Evolutionary conservation across 2,888 invertebrate species (phyloP), one percentile per base, ranked within the genome.

Genomic region (Drosophila paramelanica): DNA sequence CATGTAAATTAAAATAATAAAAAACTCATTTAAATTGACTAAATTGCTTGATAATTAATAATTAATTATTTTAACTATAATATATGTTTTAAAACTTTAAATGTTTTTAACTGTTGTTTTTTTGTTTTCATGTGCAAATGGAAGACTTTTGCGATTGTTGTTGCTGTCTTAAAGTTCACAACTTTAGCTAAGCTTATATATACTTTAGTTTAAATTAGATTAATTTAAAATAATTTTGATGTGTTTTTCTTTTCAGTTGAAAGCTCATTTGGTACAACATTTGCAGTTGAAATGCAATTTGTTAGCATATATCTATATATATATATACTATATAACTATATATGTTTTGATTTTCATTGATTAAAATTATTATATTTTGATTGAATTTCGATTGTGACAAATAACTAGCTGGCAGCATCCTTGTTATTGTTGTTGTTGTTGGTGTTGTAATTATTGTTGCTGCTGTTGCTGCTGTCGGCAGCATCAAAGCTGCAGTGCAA

Each of bases 81-180:
- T 51, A 31, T 46, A 20, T 33, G 57, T 46, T 20, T 56, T 39
- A 52, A 52, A 71, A 65, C 58, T 41, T 72, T 61, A 69, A 77
- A 56, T 64, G 46, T 43, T 56, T 23, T 75, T 64, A 64, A 71
- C 61, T 61, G 47, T 41, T 55, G 10, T n/a, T 60, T 27, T 66
- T 45, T 60, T 33, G 64, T 46, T 39, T 8, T 36, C 43, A 39
- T 33, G 56, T 81, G 87, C 84, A 84, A 82, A 81, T 89, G 88
- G 84, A 89, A 85, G 89, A 89, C 89, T 88, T 75, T 85, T 88
- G 84, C 84, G 84, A 85, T 85, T 77, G 50, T 84, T 83, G 69
- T 58, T 65, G 70, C 68, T 73, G 70, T 64, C 69, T 67, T 73
- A 69, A 70, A 86, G 87, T 81, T 88, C 65, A 66, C 60, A 83